Evolutionary conservation across 2,888 invertebrate species (phyloP).

Genomic region (Oxystoma pomonae): DNA sequence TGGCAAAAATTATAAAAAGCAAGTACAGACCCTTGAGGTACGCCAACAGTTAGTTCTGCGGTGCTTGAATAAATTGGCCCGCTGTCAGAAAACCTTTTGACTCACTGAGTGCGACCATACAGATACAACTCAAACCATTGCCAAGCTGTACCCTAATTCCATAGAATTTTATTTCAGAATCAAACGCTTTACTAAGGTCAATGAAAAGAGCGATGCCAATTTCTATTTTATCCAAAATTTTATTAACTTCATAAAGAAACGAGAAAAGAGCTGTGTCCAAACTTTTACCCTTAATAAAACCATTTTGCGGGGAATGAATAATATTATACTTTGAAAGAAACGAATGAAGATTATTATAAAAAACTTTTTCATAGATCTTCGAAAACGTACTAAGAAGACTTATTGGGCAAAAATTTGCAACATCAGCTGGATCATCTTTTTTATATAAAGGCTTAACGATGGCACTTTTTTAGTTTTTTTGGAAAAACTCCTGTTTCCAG

Average conservation of each 20-base stretch:
- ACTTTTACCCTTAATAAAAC: background rate
- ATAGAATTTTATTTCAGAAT: background rate
- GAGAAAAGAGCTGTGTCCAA: background rate
- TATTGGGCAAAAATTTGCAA: background rate
- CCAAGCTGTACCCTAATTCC: background rate
- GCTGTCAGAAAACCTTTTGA: background rate
- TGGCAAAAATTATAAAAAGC: background rate
- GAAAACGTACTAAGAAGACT: background rate
- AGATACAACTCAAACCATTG: background rate
- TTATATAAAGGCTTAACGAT: background rate
- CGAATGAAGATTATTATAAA: background rate
- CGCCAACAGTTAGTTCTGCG: background rate
- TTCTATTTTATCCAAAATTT: background rate
- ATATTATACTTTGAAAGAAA: background rate
- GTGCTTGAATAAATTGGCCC: background rate
- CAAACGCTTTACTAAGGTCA: background rate
- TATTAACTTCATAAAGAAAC: background rate
- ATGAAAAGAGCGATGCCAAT: background rate
- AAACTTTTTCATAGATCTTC: background rate
- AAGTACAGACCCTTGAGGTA: background rate
- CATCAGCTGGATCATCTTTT: background rate
- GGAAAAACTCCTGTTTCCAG: background rate
- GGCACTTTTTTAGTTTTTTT: background rate
- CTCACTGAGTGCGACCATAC: background rate
- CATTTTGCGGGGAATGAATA: background rate